Evolutionary conservation across 2,888 invertebrate genomes (phyloP).

Genomic region (Pogonocherus hispidulus): DNA sequence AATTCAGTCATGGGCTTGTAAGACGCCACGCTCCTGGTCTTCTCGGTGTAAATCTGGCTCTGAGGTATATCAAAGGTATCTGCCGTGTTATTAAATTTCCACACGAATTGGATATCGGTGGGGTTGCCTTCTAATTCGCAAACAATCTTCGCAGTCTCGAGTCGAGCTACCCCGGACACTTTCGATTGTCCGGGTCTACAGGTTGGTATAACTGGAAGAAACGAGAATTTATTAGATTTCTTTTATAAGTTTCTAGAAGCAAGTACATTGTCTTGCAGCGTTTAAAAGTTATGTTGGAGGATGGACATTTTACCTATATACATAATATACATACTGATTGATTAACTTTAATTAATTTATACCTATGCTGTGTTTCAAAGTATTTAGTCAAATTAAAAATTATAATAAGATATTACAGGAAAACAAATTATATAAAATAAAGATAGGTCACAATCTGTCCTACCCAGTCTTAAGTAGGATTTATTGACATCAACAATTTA

Average conservation of each 20-base stretch:
- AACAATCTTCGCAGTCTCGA: constrained; percentile 77
- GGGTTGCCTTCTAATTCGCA: constrained; percentile 85
- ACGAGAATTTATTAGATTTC: constrained; percentile 3
- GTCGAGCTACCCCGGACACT: constrained; percentile 80
- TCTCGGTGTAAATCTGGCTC: constrained; percentile 74
- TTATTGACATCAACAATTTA: no score
- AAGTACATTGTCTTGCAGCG: no score
- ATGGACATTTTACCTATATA: no score
- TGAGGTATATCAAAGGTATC: constrained; percentile 79
- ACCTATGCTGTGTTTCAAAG: no score
- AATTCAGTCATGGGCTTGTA: constrained; percentile 81
- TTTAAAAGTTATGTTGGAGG: no score
- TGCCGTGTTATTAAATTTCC: constrained; percentile 84
- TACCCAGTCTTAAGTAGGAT: no score
- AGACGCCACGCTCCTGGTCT: constrained; percentile 75
- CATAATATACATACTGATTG: no score
- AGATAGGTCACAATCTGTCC: no score
- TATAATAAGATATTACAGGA: no score
- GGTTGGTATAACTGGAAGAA: constrained; percentile 76
- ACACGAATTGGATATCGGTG: constrained; percentile 76
- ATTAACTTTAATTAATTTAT: no score
- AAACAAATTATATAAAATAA: no score
- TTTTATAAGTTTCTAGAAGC: not conserved
- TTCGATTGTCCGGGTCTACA: constrained; percentile 79
- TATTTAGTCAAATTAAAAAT: no score